Conservation (phyloP, 2,888 invertebrate genomes). For the Isoperla grammatica region DNA sequence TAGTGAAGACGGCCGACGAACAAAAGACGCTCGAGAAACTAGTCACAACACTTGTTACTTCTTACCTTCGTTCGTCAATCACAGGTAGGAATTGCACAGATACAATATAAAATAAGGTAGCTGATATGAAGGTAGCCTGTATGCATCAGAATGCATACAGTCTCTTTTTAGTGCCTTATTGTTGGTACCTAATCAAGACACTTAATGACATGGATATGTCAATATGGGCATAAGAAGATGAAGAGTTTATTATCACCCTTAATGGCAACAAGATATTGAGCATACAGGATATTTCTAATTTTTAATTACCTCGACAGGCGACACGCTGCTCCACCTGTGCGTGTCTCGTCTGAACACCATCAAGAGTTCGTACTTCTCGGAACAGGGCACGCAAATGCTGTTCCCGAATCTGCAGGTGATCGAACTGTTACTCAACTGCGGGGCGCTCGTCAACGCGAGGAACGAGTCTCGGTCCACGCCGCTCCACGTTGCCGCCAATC, state of each 20-base stretch:
- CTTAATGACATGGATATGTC: too few relatives aligned
- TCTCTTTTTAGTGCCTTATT: too few relatives aligned
- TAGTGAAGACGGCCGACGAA: slow-evolving; percentile 50
- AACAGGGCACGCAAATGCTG: slow-evolving; percentile 58
- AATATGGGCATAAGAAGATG: too few relatives aligned
- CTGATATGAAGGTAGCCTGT: too few relatives aligned
- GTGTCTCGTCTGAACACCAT: slow-evolving; percentile 72
- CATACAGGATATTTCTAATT: too few relatives aligned
- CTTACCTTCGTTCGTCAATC: slow-evolving; percentile 62
- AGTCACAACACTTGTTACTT: slow-evolving; percentile 53
- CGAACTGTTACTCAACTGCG: slow-evolving; percentile 67
- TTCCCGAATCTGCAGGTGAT: slow-evolving; percentile 69
- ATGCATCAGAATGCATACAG: too few relatives aligned
- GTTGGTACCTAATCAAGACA: too few relatives aligned
- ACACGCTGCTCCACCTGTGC: slow-evolving; percentile 80
- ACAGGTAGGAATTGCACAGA: slow-evolving; percentile 40
- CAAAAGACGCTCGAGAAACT: slow-evolving; percentile 44
- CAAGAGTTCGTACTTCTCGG: slow-evolving; percentile 68
- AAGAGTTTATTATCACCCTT: too few relatives aligned
- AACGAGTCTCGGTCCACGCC: slow-evolving; percentile 74
- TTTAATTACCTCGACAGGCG: too few relatives aligned
- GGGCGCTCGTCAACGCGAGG: slow-evolving; percentile 67
- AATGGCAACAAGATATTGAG: too few relatives aligned
- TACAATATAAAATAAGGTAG: too few relatives aligned
- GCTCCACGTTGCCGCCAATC: slow-evolving; percentile 71